These are phyloP conservation scores for Muraenolepis orangiensis DNA, from an alignment of 2,797 vertebrate species.

Conservation along the genomic window DNA sequence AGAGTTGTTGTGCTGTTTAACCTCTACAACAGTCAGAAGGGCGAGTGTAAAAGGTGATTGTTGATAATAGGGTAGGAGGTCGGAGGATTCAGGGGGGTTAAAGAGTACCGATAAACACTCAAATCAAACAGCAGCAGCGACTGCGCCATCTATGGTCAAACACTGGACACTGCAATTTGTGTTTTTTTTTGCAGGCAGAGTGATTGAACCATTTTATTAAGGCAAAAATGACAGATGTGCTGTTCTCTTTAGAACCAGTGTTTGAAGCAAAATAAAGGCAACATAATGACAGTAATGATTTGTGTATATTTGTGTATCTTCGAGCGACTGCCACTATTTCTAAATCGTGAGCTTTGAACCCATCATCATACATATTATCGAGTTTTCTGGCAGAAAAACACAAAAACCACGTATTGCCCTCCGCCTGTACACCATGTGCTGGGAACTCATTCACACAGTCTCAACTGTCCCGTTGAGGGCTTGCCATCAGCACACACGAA, in stretches of 20 bases:
- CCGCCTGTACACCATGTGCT: neutral
- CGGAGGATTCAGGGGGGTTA: neutral
- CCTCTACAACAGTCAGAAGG: neutral
- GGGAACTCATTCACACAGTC: neutral
- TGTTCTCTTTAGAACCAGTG: neutral
- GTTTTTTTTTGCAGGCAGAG: too few relatives aligned
- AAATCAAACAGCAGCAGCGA: neutral
- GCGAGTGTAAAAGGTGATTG: neutral
- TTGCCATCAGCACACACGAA: slow-evolving; percentile 33
- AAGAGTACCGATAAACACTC: neutral
- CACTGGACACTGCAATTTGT: too few relatives aligned
- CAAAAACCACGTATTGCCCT: neutral
- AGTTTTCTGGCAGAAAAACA: neutral
- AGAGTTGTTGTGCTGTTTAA: neutral
- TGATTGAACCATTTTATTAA: neutral
- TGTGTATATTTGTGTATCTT: neutral
- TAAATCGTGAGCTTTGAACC: neutral
- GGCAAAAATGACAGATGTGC: neutral
- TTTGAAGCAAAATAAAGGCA: neutral
- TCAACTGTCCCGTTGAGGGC: neutral
- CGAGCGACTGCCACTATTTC: neutral
- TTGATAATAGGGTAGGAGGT: neutral
- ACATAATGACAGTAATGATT: neutral
- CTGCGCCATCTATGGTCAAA: neutral
- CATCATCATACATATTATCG: neutral